Evolutionary conservation across 2,797 vertebrate genomes (phyloP).

Genomic region (Lepilemur septentrionalis): DNA sequence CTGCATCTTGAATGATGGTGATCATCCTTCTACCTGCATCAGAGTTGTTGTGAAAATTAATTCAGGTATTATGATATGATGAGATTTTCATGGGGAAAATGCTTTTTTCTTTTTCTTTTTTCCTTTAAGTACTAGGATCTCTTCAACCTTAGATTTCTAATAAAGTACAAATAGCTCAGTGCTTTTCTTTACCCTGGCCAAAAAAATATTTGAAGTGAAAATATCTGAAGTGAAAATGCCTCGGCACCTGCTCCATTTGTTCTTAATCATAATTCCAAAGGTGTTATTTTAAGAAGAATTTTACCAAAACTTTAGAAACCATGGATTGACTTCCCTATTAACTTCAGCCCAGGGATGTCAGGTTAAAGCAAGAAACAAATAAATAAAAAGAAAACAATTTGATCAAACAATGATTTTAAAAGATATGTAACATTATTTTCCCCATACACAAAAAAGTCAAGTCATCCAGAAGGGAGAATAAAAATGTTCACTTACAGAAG

Average conservation of each 20-base stretch:
- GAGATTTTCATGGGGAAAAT: not conserved
- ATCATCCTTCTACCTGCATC: not conserved
- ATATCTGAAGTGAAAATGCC: not conserved
- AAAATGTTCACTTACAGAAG: constrained; percentile 36
- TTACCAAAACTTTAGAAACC: constrained; percentile 23
- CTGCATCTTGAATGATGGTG: not conserved
- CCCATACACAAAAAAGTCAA: not conserved
- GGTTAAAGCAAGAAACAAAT: constrained; percentile 40
- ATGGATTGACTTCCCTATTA: not conserved
- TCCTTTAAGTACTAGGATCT: not conserved
- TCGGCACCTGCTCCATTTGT: not conserved
- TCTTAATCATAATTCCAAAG: not conserved
- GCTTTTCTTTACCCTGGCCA: not conserved
- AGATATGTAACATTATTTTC: not conserved
- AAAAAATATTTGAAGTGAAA: not conserved
- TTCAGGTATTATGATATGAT: not conserved
- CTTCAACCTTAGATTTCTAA: not conserved
- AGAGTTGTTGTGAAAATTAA: not conserved
- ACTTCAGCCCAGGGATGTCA: not conserved
- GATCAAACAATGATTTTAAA: constrained; percentile 1
- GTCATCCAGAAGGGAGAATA: not conserved
- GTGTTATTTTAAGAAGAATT: constrained; percentile 22
- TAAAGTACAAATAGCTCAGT: not conserved
- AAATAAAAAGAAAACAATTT: constrained; percentile 23
- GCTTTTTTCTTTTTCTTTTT: not conserved